phyloP scores from a whole-genome alignment of 2,888 invertebrate genomes.

The Gonocerus acuteangulatus region DNA sequence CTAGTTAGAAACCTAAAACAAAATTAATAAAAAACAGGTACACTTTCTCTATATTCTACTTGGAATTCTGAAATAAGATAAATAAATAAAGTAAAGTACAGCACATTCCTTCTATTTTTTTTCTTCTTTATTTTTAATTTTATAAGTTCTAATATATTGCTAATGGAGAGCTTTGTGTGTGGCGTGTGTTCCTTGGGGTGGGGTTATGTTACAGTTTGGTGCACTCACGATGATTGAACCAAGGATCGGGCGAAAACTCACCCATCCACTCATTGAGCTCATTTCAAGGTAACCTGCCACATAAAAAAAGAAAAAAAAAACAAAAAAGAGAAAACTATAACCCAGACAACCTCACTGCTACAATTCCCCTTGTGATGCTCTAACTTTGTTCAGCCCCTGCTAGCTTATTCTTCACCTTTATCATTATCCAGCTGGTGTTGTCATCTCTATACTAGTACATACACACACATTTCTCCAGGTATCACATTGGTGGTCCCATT shows the following conservation, averaged over 20 bases:
- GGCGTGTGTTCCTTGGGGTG: conserved; percentile 26
- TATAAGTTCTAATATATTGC: not conserved
- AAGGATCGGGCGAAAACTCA: conserved; percentile 76
- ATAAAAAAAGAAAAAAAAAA: too few relatives aligned
- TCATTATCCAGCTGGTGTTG: too few relatives aligned
- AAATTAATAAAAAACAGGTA: too few relatives aligned
- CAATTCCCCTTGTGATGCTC: conserved; percentile 10
- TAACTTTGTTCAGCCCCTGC: conserved; percentile 22
- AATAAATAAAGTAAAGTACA: too few relatives aligned
- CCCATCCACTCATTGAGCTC: conserved; percentile 80
- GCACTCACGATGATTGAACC: conserved; percentile 81
- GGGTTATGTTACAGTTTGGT: conserved; percentile 59
- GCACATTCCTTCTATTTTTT: not conserved
- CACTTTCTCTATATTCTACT: too few relatives aligned
- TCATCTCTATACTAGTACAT: too few relatives aligned
- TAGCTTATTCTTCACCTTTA: not conserved
- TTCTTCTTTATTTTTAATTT: not conserved
- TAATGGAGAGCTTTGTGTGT: not conserved
- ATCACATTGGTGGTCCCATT: too few relatives aligned
- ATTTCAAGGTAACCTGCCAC: conserved; percentile 69
- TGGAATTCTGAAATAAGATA: too few relatives aligned
- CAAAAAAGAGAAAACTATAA: too few relatives aligned
- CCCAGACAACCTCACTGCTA: conserved; percentile 13
- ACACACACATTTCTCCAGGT: too few relatives aligned
- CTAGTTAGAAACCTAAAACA: too few relatives aligned